phyloP scores from a whole-genome alignment of 2,113 vertebrate species.

The Eclectus roratus region DNA sequence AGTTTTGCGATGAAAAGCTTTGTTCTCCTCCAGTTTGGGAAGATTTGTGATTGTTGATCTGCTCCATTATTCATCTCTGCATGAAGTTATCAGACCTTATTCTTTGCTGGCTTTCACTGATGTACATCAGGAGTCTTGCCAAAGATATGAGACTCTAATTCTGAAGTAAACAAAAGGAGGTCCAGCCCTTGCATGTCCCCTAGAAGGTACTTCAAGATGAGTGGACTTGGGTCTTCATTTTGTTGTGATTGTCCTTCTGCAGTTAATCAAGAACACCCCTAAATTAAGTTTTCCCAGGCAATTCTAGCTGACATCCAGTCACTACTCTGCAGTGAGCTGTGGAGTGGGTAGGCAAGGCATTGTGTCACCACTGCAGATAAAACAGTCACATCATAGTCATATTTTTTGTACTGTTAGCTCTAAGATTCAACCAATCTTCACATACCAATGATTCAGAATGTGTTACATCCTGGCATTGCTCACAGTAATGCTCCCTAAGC shows the following conservation, averaged over 20 bases:
- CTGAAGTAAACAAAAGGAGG: neutral
- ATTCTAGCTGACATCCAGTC: constrained; percentile 9
- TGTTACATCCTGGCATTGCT: neutral
- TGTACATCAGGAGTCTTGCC: constrained; percentile 1
- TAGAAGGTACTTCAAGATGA: constrained; percentile 8
- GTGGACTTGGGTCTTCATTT: neutral
- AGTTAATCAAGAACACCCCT: neutral
- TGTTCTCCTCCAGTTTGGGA: neutral
- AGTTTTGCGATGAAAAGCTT: neutral
- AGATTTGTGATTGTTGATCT: neutral
- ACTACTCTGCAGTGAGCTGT: neutral
- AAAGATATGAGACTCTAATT: neutral
- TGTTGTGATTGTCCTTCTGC: neutral
- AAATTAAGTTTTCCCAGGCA: neutral
- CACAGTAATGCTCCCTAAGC: neutral
- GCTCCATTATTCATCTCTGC: neutral
- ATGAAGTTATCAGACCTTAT: constrained; percentile 5
- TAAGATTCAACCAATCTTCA: neutral
- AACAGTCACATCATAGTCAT: neutral
- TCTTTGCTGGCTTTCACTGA: constrained; percentile 8
- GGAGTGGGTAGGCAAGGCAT: neutral
- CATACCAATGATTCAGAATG: neutral
- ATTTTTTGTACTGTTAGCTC: neutral
- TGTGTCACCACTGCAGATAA: neutral
- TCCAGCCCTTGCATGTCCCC: neutral